A percentile compares a stretch with the other conserved stretches of the same genome.
Evolutionary conservation across 2,113 vertebrate genomes (phyloP).

Genomic region (Stegostoma tigrinum): DNA sequence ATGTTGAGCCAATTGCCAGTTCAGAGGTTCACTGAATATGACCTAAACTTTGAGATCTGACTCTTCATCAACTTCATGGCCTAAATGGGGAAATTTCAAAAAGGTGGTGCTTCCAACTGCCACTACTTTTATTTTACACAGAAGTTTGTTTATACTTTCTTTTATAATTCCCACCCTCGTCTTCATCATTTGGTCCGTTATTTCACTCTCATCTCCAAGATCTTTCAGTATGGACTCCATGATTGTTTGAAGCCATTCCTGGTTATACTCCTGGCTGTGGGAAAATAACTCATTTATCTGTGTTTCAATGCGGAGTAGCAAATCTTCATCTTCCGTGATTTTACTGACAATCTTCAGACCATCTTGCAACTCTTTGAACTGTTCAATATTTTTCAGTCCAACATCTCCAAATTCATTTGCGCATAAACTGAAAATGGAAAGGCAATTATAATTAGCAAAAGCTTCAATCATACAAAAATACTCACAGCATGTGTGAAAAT

Average conservation of each 20-base stretch:
- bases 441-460: not conserved
- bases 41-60: no score
- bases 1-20: no score
- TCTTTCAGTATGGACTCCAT: constrained; percentile 7
- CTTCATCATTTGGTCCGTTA: not conserved
- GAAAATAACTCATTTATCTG: not conserved
- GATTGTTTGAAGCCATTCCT: not conserved
- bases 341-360: constrained; percentile 10
- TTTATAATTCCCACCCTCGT: not conserved
- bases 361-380: not conserved
- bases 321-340: constrained; percentile 26
- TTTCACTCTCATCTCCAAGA: not conserved
- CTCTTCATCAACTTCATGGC: no score
- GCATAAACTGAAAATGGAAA: constrained; percentile 32
- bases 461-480: not conserved
- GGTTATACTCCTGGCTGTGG: not conserved
- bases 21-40: no score
- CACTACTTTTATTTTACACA: not conserved
- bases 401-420: not conserved
- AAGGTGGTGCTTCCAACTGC: not conserved
- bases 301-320: not conserved
- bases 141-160: not conserved
- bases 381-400: constrained; percentile 6
- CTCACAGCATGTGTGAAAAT: not conserved
- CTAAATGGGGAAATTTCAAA: no score